Conservation (phyloP, 1,140 invertebrate genomes). For the Trichonephila clavipes region DNA sequence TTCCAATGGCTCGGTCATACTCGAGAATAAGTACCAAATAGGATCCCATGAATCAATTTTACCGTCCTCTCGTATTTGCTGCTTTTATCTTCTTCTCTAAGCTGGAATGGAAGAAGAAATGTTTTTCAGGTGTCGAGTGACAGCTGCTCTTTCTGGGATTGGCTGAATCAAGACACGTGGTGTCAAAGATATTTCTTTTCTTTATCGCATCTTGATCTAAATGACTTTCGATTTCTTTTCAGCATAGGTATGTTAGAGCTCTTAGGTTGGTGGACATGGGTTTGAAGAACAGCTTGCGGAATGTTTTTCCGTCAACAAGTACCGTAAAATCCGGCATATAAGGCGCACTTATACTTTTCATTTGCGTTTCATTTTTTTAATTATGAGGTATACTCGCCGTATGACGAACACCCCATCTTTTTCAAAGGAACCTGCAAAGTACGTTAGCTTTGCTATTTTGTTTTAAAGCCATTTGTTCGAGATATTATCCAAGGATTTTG, state of each 20-base stretch:
- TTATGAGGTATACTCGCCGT: too few relatives aligned
- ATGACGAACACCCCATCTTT: too few relatives aligned
- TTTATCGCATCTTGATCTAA: background rate
- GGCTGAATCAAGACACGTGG: constrained; percentile 18
- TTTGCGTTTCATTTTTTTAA: too few relatives aligned
- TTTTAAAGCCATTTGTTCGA: too few relatives aligned
- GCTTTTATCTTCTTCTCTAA: background rate
- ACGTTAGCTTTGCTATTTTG: too few relatives aligned
- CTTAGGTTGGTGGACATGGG: background rate
- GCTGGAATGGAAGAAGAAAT: background rate
- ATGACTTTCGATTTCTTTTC: background rate
- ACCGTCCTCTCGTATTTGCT: background rate
- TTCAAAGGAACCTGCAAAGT: too few relatives aligned
- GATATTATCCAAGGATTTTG: too few relatives aligned
- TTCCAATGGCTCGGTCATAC: background rate
- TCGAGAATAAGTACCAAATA: background rate
- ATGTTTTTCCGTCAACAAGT: background rate
- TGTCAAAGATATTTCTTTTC: background rate
- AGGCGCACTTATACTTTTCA: too few relatives aligned
- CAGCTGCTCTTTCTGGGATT: background rate
- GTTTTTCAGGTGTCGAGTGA: constrained; percentile 21
- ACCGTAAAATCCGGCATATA: too few relatives aligned
- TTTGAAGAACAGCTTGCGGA: background rate
- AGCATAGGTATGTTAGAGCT: background rate
- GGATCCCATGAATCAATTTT: constrained; percentile 14